These are phyloP conservation scores for Darevskia mixta DNA, from an alignment of 2,797 vertebrate genomes.

Conservation along the genomic window DNA sequence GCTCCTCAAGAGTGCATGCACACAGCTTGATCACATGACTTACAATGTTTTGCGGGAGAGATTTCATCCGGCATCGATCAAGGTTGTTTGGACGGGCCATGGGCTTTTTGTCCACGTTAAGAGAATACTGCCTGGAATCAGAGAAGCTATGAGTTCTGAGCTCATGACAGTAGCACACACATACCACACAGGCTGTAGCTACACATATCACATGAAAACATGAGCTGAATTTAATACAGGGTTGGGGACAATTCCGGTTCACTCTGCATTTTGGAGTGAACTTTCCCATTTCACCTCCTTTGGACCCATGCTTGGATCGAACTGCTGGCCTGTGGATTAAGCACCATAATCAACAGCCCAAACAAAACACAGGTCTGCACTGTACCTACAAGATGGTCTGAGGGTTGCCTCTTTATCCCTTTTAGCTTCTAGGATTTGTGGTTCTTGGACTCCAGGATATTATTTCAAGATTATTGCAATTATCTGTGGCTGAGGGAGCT, in stretches of 20 bases:
- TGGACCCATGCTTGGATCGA: too few relatives aligned
- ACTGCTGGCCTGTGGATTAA: too few relatives aligned
- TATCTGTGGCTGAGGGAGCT: not conserved
- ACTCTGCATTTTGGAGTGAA: not conserved
- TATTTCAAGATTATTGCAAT: not conserved
- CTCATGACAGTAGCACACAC: not conserved
- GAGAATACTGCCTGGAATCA: conserved; percentile 85
- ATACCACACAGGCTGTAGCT: not conserved
- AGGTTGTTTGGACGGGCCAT: conserved; percentile 87
- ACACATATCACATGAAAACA: not conserved
- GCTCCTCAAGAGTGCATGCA: not conserved
- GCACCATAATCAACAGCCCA: too few relatives aligned
- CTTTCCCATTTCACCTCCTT: not conserved
- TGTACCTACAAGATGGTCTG: too few relatives aligned
- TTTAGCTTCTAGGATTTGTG: not conserved
- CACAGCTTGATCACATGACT: conserved; percentile 54
- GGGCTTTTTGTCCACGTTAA: conserved; percentile 80
- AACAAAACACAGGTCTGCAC: too few relatives aligned
- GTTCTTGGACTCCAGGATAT: not conserved
- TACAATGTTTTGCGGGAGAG: conserved; percentile 87
- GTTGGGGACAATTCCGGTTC: too few relatives aligned
- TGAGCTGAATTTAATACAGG: too few relatives aligned
- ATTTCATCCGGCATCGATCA: conserved; percentile 85
- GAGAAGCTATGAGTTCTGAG: conserved; percentile 26
- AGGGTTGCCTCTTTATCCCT: too few relatives aligned